phyloP scores from a whole-genome alignment of 2,797 vertebrate genomes.

The Rhadinocentrus ornatus region DNA sequence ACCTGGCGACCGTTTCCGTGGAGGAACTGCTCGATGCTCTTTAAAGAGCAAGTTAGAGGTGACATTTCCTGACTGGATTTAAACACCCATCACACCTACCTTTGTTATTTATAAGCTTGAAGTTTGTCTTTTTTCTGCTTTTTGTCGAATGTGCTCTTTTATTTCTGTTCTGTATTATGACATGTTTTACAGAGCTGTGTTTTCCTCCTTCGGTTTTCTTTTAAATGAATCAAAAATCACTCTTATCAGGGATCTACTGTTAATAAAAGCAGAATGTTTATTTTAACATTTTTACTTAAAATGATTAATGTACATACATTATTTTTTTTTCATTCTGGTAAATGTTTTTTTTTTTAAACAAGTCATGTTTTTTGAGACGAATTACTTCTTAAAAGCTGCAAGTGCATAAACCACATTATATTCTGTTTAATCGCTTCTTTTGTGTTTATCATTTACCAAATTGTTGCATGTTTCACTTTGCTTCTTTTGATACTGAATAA shows the following conservation, averaged over 20 bases:
- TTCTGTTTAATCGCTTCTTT: neutral
- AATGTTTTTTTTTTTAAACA: neutral
- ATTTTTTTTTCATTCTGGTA: conserved; percentile 27
- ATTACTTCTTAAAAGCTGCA: neutral
- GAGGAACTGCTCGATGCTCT: conserved; percentile 68
- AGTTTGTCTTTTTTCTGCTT: neutral
- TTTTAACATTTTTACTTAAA: no score
- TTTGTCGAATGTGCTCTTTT: neutral
- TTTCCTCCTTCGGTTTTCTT: neutral
- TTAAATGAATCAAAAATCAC: neutral
- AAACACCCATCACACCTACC: conserved; percentile 10
- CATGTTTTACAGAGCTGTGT: no score
- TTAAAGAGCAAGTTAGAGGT: conserved; percentile 36
- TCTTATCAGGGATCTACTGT: neutral
- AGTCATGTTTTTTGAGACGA: neutral
- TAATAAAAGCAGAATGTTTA: neutral
- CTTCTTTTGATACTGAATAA: conserved; percentile 48
- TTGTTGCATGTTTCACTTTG: conserved; percentile 19
- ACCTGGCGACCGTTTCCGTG: conserved; percentile 76
- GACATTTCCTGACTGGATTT: conserved; percentile 26
- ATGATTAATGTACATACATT: conserved; percentile 46
- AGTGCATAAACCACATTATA: neutral
- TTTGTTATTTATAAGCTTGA: conserved; percentile 47
- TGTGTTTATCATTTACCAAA: conserved; percentile 5
- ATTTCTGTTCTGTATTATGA: neutral